phyloP scores from a whole-genome alignment of 2,888 invertebrate species.

The Zonitis immaculata region DNA sequence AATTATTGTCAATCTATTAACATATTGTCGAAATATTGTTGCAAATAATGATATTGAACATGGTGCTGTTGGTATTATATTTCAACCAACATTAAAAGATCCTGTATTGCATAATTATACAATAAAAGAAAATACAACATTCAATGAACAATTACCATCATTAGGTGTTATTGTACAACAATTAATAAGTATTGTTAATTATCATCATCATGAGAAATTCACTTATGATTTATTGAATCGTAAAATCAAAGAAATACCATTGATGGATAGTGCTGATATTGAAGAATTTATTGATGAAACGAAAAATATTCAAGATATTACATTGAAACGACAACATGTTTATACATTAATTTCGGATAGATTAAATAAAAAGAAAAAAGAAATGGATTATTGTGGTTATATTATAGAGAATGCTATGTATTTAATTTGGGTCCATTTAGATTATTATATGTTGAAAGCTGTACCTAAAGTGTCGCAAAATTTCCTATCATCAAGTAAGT shows the following conservation, averaged over 20 bases:
- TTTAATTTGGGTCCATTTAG: slow-evolving; percentile 72
- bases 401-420: slow-evolving; percentile 69
- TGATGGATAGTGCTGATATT: slow-evolving; percentile 55
- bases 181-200: slow-evolving; percentile 53
- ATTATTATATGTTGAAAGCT: slow-evolving; percentile 64
- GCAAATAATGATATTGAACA: slow-evolving; percentile 55
- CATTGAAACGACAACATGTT: slow-evolving; percentile 39
- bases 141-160: slow-evolving; percentile 46
- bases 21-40: slow-evolving; percentile 65
- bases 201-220: slow-evolving; percentile 52
- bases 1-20: slow-evolving; percentile 66
- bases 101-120: slow-evolving; percentile 32
- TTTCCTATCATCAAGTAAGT: slow-evolving; percentile 1
- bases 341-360: slow-evolving; percentile 52
- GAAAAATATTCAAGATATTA: slow-evolving; percentile 35
- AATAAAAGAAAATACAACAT: slow-evolving; percentile 30
- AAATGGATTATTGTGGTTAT: slow-evolving; percentile 59
- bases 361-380: slow-evolving; percentile 55
- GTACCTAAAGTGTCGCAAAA: slow-evolving; percentile 45
- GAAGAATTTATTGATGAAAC: slow-evolving; percentile 49
- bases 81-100: slow-evolving; percentile 52
- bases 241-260: slow-evolving; percentile 50
- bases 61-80: slow-evolving; percentile 52
- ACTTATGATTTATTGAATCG: slow-evolving; percentile 51
- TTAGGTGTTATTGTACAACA: slow-evolving; percentile 55